Evolutionary conservation across 2,888 invertebrate species (phyloP), one percentile per base, ranked within the genome.

Genomic region (Lasioglossum calceatum): DNA sequence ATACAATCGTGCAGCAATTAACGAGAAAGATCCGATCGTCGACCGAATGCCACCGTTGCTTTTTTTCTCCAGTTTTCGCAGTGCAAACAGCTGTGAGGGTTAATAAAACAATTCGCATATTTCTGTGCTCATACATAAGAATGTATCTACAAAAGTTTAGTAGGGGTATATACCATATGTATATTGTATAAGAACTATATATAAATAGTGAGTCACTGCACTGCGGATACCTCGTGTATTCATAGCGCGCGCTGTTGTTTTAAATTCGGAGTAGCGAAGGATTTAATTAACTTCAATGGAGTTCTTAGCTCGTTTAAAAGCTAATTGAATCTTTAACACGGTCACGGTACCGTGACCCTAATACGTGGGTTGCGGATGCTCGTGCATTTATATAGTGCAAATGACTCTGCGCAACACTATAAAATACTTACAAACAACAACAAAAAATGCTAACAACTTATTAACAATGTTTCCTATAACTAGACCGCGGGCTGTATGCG

Each of bases 241-340:
- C 19, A 64, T 32, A 64, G 64, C 5, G 32, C 64, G 32, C 4
- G 61, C n/a, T 27, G 32, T 32, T 32, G 64, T 32, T 32, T 64
- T 64, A 64, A 64, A 36, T 32, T 64, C 32, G 32, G 32, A 64
- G 27, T 27, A 61, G 61, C 27, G 14, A 61, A 27, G 14, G 61
- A 61, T 61, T 61, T 61, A 61, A 27, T 61, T 61, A 61, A 61
- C 61, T 61, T 14, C 14, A 27, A 61, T 42, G n/a, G 72, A n/a
- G n/a, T 23, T 72, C 72, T 61, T 61, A 61, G 61, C 61, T 61
- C 61, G 61, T 61, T 61, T 61, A 61, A 61, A 61, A 61, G 61
- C 61, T 27, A 61, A 61, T 61, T 61, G 61, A 61, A 61, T 61
- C 61, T 61, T 61, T 61, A n/a, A 61, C 61, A 61, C 61, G 61